Base-by-base conservation (phyloP, 2,113 vertebrate genomes). In the Mirounga angustirostris region DNA sequence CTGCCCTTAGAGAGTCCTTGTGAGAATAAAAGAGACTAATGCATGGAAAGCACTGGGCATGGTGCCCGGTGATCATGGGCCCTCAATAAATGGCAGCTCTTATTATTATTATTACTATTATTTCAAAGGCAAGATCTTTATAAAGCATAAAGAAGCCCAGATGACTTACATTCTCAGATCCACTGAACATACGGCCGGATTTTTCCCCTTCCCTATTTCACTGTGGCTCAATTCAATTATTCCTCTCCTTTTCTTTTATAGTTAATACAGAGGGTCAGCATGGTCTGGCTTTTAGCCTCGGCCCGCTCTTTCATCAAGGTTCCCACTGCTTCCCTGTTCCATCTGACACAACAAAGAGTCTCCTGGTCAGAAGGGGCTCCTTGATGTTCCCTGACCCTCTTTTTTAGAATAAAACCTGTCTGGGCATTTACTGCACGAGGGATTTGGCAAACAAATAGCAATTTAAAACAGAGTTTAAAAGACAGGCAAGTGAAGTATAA, bases 381-480 rank as follows among this genome's bases (percentile, higher is more conserved):
- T 94, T 95, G 83, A 89, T 92, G 58, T 90, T 94, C 93, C 83
- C 30, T 89, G 83, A 94, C 86, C 86, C 67, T 94, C 63, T 92
- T 81, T 89, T 94, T 73, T 52, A 94, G 58, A 97, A 95, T 84
- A 73, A 96, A 97, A 92, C 67, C 97, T 97, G 92, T 96, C 94
- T 59, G 85, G 76, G 69, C 92, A 97, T 94, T 96, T 84, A 81
- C 58, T 76, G 80, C 87, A 78, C 10, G 11, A 97, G 28, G 43
- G 50, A 94, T 67, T 63, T 58, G 80, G 74, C 59, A 97, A 91
- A 96, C 82, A 98, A 96, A 96, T 13, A 95, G 69, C 67, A 97
- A 96, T 94, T 95, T 96, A 94, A 98, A 97, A 71, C 54, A 92
- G 78, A 96, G 86, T 95, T 88, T 96, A 92, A 96, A 96, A 81